Evolutionary conservation across 2,113 vertebrate species (phyloP).

Genomic region (rat (Rattus norvegicus)): DNA sequence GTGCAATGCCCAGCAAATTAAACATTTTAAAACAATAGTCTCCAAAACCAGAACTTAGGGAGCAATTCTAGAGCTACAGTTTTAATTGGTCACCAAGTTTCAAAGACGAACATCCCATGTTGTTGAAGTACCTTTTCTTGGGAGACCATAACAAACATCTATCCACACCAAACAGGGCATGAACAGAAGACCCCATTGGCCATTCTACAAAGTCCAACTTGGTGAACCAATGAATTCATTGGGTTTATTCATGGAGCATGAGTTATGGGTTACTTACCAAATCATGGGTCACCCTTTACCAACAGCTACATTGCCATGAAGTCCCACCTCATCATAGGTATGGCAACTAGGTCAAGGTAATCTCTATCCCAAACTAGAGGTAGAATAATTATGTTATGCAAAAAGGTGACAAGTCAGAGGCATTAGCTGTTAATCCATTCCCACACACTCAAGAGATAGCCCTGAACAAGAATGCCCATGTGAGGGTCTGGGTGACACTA

Average conservation of each 20-base stretch:
- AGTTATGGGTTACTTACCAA: background rate
- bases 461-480: background rate
- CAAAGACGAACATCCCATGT: background rate
- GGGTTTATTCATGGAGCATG: background rate
- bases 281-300: background rate
- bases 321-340: background rate
- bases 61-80: background rate
- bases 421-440: background rate
- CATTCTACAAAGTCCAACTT: background rate
- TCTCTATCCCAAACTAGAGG: background rate
- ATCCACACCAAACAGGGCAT: no score
- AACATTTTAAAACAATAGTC: background rate
- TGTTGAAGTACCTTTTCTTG: background rate
- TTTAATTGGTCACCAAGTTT: background rate
- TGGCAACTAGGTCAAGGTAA: background rate
- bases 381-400: background rate
- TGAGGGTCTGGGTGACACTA: background rate
- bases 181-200: background rate
- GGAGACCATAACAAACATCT: background rate
- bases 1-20: conserved; percentile 18
- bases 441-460: background rate
- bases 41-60: background rate
- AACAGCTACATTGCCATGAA: background rate
- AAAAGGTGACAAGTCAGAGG: background rate
- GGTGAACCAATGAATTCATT: background rate